Percentiles rank a stretch among this genome's conserved stretches.
phyloP scores from a whole-genome alignment of 2,113 vertebrate species.

The Agapornis roseicollis region DNA sequence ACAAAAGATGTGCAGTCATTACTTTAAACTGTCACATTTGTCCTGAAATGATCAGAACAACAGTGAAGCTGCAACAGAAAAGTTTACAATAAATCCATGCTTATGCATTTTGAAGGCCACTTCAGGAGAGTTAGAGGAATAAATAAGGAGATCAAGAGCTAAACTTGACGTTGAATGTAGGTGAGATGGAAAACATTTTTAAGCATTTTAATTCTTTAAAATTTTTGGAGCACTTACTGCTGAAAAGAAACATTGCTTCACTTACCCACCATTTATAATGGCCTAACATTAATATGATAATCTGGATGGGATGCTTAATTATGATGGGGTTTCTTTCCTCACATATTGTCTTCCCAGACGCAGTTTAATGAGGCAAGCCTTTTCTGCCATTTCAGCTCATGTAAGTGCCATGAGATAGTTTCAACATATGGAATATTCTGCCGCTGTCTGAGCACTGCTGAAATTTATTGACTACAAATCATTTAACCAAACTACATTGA shows the following conservation, averaged over 20 bases:
- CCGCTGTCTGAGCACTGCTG: not conserved
- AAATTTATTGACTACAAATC: constrained; percentile 8
- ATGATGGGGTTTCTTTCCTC: not conserved
- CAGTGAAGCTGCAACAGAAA: not conserved
- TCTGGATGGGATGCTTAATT: constrained; percentile 34
- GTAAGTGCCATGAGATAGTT: not conserved
- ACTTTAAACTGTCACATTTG: not conserved
- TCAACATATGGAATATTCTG: not conserved
- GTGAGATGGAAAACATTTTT: not conserved
- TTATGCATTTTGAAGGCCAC: not conserved
- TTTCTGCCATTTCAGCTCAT: constrained; percentile 22
- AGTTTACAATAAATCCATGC: not conserved
- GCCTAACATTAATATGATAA: constrained; percentile 33
- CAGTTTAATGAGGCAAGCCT: constrained; percentile 15
- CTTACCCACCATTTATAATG: not conserved
- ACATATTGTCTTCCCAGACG: not conserved
- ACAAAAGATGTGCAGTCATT: not conserved
- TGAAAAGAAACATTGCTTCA: not conserved
- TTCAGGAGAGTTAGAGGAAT: not conserved
- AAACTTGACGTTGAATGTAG: not conserved
- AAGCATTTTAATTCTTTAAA: not conserved
- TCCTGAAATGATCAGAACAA: constrained; percentile 37
- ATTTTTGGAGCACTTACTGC: not conserved
- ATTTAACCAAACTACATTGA: constrained; percentile 26
- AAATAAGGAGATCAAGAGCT: not conserved